These are phyloP conservation scores for Pseudococcus longispinus DNA, from an alignment of 2,888 invertebrate species.

Conservation along the genomic window DNA sequence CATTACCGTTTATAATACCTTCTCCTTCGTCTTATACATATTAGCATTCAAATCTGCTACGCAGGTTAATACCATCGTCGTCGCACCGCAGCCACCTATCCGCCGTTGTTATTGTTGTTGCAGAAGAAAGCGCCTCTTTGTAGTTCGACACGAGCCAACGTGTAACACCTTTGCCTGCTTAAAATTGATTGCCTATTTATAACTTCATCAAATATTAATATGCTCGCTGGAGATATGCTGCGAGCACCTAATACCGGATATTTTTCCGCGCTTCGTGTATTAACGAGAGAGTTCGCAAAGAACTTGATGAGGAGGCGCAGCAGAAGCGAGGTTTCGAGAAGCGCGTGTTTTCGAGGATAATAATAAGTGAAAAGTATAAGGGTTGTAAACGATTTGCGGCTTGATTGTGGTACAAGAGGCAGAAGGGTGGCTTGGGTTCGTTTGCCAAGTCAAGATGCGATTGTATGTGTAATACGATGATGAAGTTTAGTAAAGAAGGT, in stretches of 20 bases:
- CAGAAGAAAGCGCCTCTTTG: not conserved
- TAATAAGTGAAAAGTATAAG: too few species aligned
- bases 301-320: too few species aligned
- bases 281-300: not conserved
- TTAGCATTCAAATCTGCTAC: not conserved
- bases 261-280: not conserved
- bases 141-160: not conserved
- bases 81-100: too few species aligned
- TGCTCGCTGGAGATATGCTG: not conserved
- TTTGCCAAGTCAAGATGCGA: too few species aligned
- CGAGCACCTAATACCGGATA: not conserved
- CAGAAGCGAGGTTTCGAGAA: too few species aligned
- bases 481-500: too few species aligned
- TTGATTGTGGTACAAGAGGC: too few species aligned
- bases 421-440: too few species aligned
- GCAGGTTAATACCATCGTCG: not conserved
- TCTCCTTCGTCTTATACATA: slow-evolving; percentile 19
- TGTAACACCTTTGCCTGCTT: not conserved
- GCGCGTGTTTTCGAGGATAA: too few species aligned
- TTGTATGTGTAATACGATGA: too few species aligned
- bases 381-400: too few species aligned
- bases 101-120: not conserved
- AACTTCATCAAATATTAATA: not conserved
- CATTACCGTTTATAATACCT: slow-evolving; percentile 43
- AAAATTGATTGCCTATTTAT: slow-evolving; percentile 14